Base-by-base conservation (phyloP, 2,797 vertebrate species). In the Pangasius larnaudii region DNA sequence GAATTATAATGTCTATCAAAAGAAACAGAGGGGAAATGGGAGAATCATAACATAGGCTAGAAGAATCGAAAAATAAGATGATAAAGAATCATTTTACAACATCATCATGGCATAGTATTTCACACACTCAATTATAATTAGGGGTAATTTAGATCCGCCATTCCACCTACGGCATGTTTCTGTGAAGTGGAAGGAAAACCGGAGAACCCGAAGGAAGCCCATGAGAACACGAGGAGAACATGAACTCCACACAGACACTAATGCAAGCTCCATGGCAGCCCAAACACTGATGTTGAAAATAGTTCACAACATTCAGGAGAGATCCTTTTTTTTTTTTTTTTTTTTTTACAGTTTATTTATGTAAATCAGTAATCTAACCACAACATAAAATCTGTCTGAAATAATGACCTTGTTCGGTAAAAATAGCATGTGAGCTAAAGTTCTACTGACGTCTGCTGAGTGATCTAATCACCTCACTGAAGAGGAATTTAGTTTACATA, bases 401-500 rank as follows among this genome's bases (percentile, higher is more conserved):
- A 69, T 69, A 69, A 33, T 84, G 63, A 53, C 63, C 82, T 69
- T 14, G 63, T 33, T 84, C 46, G 36, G 19, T 84, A 84, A 53
- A 84, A 84, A 84, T 69, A 84, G 46, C 82, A 24, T 3, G n/a
- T 84, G 63, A 65, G 63, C 82, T 84, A 16, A 84, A 69, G 30
- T 51, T 51, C 46, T 51, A 33, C 46, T 53, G 46, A 69, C 27
- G 81, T 65, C 27, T 53, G 2, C 7, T 67, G 42, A 51, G 53
- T 67, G 42, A 39, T 77, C 46, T 63, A 19, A 84, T 75, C 59
- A 84, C 71, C 49, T 84, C 58, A 88, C 33, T 39, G n/a, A 33
- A 88, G 67, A 84, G 58, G 56, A 84, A 88, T 72, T 83, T 18
- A 6, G 56, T 87, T 84, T 84, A 67, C 59, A 84, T 36, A 88